Evolutionary conservation across 2,797 vertebrate species (phyloP), one percentile per base, ranked within the genome.

Genomic region (Hephaestus fuliginosus): DNA sequence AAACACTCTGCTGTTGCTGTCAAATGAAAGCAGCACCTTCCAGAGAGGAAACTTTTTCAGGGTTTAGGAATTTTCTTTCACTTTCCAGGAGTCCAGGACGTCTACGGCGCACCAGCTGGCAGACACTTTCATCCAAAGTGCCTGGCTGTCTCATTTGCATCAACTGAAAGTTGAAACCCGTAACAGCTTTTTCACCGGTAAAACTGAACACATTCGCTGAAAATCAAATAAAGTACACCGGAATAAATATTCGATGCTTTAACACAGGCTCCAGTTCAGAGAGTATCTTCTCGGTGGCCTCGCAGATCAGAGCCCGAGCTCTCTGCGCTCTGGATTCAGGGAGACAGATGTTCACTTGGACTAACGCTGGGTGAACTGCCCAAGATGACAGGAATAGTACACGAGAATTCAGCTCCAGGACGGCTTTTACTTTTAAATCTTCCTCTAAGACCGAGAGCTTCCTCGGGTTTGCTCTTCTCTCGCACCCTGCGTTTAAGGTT

Each of bases 121-220:
- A 83, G 71, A 48, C 17, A 56, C 86, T 88, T 90, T 92, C 76
- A 92, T 91, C 69, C 69, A 58, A 63, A 75, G 70, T 80, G 78
- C 79, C 82, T 71, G 12, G 68, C 85, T 87, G 86, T 89, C 86
- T 82, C 77, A 74, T 89, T 90, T 83, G 71, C 78, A 67, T 83
- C 84, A 83, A 56, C 25, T 36, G 49, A 46, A 56, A 88, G 81
- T 76, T 73, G 56, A 25, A 82, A 63, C 53, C 51, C 39, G 3
- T 7, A 61, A 72, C 83, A 81, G 60, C 8, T 68, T 67, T 67
- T 67, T 72, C 18, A 52, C 61, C 36, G 43, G 25, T 46, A 25
- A 14, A 74, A 63, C 51, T 52, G 74, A 72, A 84, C 76, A 86
- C 60, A 74, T 68, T 78, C 43, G 33, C 62, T 13, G 55, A 55